Conservation (phyloP, 2,888 invertebrate species). For the Caenorhabditis sinica region DNA sequence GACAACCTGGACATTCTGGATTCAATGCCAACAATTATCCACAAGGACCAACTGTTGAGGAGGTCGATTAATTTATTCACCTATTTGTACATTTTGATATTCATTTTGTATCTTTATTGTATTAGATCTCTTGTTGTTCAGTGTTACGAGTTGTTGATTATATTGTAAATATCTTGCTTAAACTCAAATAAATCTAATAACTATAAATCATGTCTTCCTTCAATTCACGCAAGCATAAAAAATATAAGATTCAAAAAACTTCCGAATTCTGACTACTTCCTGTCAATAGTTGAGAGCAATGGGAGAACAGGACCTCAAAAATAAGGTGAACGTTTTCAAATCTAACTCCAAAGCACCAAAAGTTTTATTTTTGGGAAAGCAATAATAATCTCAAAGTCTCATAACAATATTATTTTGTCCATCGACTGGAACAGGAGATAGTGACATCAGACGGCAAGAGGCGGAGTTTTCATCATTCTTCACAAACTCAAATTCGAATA, state of each 20-base stretch:
- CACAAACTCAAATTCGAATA: constrained; percentile 51
- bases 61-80: no score
- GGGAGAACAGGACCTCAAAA: no score
- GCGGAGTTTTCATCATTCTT: constrained; percentile 45
- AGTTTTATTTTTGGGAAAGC: background rate
- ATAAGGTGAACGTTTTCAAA: background rate
- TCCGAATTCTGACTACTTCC: no score
- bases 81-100: no score
- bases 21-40: no score
- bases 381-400: constrained; percentile 35
- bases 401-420: constrained; percentile 54
- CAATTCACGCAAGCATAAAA: no score
- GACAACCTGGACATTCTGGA: no score
- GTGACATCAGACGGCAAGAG: constrained; percentile 25
- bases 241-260: background rate
- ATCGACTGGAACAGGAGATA: constrained; percentile 37
- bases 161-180: constrained; percentile 14
- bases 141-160: constrained; percentile 11
- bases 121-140: background rate
- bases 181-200: constrained; percentile 13
- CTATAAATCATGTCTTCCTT: background rate
- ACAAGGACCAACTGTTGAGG: no score
- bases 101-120: no score
- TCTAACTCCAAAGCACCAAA: background rate
- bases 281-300: no score